Evolutionary conservation across 2,888 invertebrate genomes (phyloP).

Genomic region (Philonicus albiceps): DNA sequence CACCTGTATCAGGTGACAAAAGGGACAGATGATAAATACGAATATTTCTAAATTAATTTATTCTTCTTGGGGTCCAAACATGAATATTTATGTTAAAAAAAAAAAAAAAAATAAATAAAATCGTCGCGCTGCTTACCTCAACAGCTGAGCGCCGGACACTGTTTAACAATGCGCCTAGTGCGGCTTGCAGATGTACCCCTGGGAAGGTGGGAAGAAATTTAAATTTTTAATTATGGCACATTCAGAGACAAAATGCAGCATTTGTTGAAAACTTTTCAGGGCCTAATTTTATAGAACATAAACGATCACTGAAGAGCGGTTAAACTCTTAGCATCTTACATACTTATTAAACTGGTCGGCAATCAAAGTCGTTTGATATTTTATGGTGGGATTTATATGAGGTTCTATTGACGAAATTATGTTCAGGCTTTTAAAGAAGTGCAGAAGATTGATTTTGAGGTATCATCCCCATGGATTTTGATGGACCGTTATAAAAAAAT

Average conservation of each 20-base stretch:
- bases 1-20: background rate
- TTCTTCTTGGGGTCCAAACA: background rate
- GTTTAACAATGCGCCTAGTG: background rate
- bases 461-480: no score
- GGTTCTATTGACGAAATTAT: no score
- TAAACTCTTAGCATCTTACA: no score
- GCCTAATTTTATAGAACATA: background rate
- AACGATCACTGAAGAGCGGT: background rate
- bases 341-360: no score
- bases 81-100: background rate
- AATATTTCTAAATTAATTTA: constrained; percentile 2
- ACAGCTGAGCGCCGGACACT: background rate
- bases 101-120: background rate
- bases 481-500: no score
- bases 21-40: background rate
- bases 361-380: no score
- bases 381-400: no score
- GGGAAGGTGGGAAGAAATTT: background rate
- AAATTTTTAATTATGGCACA: constrained; percentile 6
- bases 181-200: background rate
- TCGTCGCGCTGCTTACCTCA: background rate
- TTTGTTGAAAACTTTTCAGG: background rate
- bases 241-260: background rate
- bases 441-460: no score
- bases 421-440: no score